These are phyloP conservation scores for Mythimna albipuncta DNA, from an alignment of 2,888 invertebrate species.

Conservation along the genomic window DNA sequence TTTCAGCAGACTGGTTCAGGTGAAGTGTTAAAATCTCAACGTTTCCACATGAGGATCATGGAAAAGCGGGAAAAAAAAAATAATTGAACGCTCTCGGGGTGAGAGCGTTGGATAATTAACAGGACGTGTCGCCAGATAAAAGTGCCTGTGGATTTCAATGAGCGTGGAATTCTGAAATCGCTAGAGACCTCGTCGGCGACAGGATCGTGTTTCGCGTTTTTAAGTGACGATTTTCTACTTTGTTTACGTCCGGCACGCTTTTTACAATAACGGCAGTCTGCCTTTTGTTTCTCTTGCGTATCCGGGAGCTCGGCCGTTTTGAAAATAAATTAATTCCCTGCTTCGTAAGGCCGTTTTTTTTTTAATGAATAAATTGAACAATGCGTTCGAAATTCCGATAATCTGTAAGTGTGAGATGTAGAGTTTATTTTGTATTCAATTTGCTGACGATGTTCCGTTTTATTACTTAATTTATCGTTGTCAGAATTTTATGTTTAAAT, in stretches of 20 bases:
- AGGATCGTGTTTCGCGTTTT: constrained; percentile 80
- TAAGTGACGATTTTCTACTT: constrained; percentile 84
- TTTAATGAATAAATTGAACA: constrained; percentile 64
- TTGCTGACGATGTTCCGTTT: background rate
- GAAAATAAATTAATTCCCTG: constrained; percentile 76
- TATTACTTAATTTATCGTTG: background rate
- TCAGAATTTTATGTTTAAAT: background rate
- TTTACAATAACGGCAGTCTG: constrained; percentile 76
- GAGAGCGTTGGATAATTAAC: constrained; percentile 89
- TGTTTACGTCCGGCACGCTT: constrained; percentile 77
- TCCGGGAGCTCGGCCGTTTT: constrained; percentile 68
- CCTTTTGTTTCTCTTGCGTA: constrained; percentile 71
- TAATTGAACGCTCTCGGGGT: constrained; percentile 87
- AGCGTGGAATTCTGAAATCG: constrained; percentile 80
- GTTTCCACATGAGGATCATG: constrained; percentile 87
- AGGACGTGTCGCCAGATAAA: constrained; percentile 89
- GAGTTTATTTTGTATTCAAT: constrained; percentile 17
- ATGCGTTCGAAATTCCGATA: constrained; percentile 45
- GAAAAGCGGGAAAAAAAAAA: constrained; percentile 84
- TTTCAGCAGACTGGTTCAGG: constrained; percentile 86
- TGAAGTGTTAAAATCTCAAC: constrained; percentile 90
- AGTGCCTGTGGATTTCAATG: constrained; percentile 87
- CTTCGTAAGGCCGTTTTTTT: constrained; percentile 60
- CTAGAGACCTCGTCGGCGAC: constrained; percentile 74
- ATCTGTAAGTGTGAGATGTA: constrained; percentile 26